phyloP scores from a whole-genome alignment of 2,797 vertebrate genomes.

The Rhinoraja longicauda region DNA sequence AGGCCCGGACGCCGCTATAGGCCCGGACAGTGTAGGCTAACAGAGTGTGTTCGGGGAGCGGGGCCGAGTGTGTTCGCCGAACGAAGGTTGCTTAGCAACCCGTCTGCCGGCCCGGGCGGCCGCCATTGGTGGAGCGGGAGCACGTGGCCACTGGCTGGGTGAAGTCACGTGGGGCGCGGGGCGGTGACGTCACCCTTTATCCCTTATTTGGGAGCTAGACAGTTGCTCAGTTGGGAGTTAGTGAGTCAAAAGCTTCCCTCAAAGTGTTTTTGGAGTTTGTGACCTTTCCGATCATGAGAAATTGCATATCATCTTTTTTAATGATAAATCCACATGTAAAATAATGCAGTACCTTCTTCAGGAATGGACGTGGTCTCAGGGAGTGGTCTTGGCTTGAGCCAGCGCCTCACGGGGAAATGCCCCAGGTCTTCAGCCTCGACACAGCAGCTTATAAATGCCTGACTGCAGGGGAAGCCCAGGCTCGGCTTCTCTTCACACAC shows the following conservation, averaged over 20 bases:
- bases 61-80: too few species aligned
- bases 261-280: neutral
- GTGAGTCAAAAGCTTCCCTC: neutral
- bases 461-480: slow-evolving; percentile 79
- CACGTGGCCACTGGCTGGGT: too few species aligned
- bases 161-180: too few species aligned
- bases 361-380: slow-evolving; percentile 58
- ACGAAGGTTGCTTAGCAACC: too few species aligned
- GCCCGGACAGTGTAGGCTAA: too few species aligned
- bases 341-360: slow-evolving; percentile 60
- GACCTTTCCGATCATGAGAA: neutral
- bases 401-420: slow-evolving; percentile 58
- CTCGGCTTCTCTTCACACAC: slow-evolving; percentile 67
- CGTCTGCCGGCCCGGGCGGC: too few species aligned
- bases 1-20: too few species aligned
- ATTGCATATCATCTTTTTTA: neutral
- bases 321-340: neutral
- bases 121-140: too few species aligned
- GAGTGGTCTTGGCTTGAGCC: slow-evolving; percentile 61
- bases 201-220: too few species aligned
- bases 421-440: slow-evolving; percentile 63
- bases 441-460: slow-evolving; percentile 82
- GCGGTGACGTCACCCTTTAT: too few species aligned
- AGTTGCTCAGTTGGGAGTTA: neutral
- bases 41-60: too few species aligned